These are phyloP conservation scores for Cydia splendana DNA, from an alignment of 1,140 invertebrate genomes.

Conservation along the genomic window DNA sequence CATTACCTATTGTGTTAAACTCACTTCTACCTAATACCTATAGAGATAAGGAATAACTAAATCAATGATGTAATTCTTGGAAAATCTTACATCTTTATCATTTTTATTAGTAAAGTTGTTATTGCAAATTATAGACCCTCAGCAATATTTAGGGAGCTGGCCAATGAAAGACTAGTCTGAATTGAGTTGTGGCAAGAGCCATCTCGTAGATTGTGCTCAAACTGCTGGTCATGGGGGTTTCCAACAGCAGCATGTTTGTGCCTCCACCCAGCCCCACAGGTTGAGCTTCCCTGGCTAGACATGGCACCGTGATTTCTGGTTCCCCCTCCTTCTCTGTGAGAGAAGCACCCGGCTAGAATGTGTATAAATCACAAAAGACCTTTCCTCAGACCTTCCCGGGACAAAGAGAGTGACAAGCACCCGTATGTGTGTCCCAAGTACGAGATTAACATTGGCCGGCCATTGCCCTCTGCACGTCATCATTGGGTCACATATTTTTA, in stretches of 20 bases:
- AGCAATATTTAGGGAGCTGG: slow-evolving; percentile 64
- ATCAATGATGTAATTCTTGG: neutral
- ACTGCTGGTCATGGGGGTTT: slow-evolving; percentile 76
- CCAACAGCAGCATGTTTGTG: slow-evolving; percentile 59
- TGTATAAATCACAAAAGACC: slow-evolving; percentile 63
- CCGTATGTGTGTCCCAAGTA: slow-evolving; percentile 76
- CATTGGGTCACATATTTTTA: slow-evolving; percentile 61
- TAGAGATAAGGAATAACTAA: too few relatives aligned
- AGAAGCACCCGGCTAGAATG: slow-evolving; percentile 78
- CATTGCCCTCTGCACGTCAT: slow-evolving; percentile 72
- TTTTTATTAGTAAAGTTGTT: neutral
- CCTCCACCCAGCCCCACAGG: slow-evolving; percentile 59
- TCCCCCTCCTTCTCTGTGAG: slow-evolving; percentile 71
- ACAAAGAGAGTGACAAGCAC: slow-evolving; percentile 66
- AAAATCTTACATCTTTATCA: too few relatives aligned
- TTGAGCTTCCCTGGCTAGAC: slow-evolving; percentile 59
- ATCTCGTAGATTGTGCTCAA: slow-evolving; percentile 79
- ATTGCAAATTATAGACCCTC: slow-evolving; percentile 57
- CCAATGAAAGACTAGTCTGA: slow-evolving; percentile 81
- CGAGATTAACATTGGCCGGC: slow-evolving; percentile 79
- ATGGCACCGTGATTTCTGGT: slow-evolving; percentile 72
- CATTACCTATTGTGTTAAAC: too few relatives aligned
- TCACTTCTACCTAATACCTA: too few relatives aligned
- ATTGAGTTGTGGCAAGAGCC: slow-evolving; percentile 77
- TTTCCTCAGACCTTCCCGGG: slow-evolving; percentile 80